Conservation (phyloP, 2,888 invertebrate genomes). For the Dynastes hyllus region DNA sequence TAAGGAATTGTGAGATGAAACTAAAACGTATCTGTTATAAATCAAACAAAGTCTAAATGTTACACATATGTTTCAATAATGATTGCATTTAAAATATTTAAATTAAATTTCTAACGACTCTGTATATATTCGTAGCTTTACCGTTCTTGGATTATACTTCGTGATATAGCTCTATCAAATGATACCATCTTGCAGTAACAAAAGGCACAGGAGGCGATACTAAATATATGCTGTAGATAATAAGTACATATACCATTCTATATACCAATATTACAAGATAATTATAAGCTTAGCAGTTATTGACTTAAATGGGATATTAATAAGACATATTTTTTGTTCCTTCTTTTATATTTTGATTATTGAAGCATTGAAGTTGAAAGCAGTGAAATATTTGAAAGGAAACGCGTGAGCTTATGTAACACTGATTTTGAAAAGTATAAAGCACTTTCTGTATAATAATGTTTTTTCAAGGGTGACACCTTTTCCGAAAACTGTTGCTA, state of each 20-base stretch:
- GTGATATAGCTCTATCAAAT: no score
- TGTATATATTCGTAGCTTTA: conserved; percentile 8
- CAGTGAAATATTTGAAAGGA: no score
- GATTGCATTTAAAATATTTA: background rate
- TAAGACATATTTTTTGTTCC: conserved; percentile 25
- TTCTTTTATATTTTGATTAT: background rate
- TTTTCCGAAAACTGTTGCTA: no score
- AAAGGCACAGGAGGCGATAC: background rate
- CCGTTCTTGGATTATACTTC: background rate
- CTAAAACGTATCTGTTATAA: no score
- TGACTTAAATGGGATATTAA: conserved; percentile 21
- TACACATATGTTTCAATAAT: no score
- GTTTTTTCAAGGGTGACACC: no score
- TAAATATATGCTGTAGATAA: background rate
- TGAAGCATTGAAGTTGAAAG: no score
- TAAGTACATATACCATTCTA: background rate
- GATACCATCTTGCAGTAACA: no score
- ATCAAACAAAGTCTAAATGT: no score
- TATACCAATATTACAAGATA: conserved; percentile 11
- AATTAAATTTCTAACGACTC: background rate
- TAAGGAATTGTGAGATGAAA: no score
- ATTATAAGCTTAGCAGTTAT: conserved; percentile 27
- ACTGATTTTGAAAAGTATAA: conserved; percentile 6
- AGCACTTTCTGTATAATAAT: conserved; percentile 1
- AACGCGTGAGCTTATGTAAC: no score